Base-by-base conservation (phyloP, 2,888 invertebrate species). In the Patella caerulea region DNA sequence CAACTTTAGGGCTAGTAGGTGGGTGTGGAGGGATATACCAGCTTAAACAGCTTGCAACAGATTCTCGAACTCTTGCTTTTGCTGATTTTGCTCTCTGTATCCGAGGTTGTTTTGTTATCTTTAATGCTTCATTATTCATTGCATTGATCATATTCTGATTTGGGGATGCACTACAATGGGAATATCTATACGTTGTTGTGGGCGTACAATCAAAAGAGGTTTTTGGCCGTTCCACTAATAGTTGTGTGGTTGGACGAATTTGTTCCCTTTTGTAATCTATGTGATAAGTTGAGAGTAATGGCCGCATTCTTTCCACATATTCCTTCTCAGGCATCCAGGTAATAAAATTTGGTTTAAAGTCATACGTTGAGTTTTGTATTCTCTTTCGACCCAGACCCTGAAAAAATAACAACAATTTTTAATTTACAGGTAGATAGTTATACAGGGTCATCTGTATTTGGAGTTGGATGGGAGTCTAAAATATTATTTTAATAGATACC, bases 351-450 rank as follows among this genome's bases (percentile, higher is more conserved):
- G 85, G 84, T 77, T 88, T 86, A 76, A 83, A 88, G 19, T 78
- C 78, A 71, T 86, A 88, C 3, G 87, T 86, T 17, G 81, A 81
- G 74, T 86, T 85, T 59, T 86, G 85, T 54, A 87, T 85, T 45
- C 89, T 80, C 65, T 86, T 84, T 73, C 86, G 81, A n/a, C 90
- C 90, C 19, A 89, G 81, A 70, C 90, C 90, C 90, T 90, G 84
- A 70, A 87, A 83, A 53, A 34, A 34, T 34, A 34, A 0, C 9
- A 45, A 0, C 9, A 1, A 45, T 9, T 45, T 45, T 45, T 45
- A 45, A 45, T 45, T 45, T 45, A 45, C 5, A 45, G 34, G 34
- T 45, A 45, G 45, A 45, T 45, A 45, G 9, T 45, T 45, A 9
- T 9, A 45, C 45, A 34, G 4, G 34, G 34, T 34, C 34, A 34